phyloP scores from a whole-genome alignment of 2,888 invertebrate species.

The Zygaena filipendulae region DNA sequence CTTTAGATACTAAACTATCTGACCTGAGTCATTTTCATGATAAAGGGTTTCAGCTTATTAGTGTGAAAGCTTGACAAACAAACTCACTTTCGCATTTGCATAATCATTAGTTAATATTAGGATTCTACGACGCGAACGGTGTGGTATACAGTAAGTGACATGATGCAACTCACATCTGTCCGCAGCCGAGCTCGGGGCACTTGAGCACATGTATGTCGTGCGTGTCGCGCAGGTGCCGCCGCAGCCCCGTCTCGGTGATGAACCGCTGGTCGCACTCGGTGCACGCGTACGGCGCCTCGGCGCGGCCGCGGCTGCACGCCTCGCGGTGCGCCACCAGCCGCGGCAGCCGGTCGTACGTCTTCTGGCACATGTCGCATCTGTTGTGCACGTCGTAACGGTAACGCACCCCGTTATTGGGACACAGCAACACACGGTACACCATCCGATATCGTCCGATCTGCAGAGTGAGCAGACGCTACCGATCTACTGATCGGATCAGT shows the following conservation, averaged over 20 bases:
- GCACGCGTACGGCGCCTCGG: constrained; percentile 39
- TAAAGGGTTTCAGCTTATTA: too few species aligned
- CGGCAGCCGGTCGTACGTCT: constrained; percentile 62
- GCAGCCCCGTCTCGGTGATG: constrained; percentile 47
- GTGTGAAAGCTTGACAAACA: too few species aligned
- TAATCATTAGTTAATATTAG: too few species aligned
- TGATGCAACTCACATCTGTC: constrained; percentile 35
- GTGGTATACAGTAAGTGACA: too few species aligned
- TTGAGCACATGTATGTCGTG: constrained; percentile 33
- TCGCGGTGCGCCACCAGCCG: constrained; percentile 54
- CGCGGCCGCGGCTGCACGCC: constrained; percentile 16
- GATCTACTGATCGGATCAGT: too few species aligned
- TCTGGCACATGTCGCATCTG: constrained; percentile 65
- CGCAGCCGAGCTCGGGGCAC: constrained; percentile 48
- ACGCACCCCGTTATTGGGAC: constrained; percentile 16
- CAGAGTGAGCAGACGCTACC: too few species aligned
- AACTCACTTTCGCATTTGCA: too few species aligned
- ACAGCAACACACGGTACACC: constrained; percentile 2
- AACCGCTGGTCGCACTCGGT: constrained; percentile 33
- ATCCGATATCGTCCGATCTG: too few species aligned
- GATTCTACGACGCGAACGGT: too few species aligned
- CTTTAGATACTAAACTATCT: too few species aligned
- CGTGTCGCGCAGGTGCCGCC: constrained; percentile 43
- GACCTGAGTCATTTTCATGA: too few species aligned
- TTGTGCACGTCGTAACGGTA: too few species aligned